These are phyloP conservation scores for Drosophila engyochracea DNA, from an alignment of 2,888 invertebrate species.

Conservation along the genomic window DNA sequence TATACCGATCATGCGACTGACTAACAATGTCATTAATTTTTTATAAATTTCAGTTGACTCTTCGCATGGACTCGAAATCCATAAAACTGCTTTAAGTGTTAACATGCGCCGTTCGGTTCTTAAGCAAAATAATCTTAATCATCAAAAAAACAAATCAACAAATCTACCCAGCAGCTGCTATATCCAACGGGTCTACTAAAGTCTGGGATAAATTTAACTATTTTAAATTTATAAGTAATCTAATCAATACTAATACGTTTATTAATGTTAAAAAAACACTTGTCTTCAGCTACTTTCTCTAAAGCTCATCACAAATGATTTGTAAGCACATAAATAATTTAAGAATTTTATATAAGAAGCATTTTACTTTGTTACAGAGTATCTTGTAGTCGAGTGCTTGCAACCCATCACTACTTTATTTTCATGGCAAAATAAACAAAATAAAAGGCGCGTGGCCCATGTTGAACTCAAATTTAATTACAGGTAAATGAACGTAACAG, in stretches of 20 bases:
- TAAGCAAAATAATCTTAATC: conserved; percentile 23
- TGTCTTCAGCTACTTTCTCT: not conserved
- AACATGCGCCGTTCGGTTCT: conserved; percentile 61
- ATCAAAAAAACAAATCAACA: conserved; percentile 20
- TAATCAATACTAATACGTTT: not conserved
- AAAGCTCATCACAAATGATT: not conserved
- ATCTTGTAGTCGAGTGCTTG: not conserved
- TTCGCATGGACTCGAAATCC: conserved; percentile 36
- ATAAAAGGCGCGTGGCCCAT: conserved; percentile 39
- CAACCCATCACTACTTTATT: not conserved
- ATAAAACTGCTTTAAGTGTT: conserved; percentile 65
- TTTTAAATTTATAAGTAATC: not conserved
- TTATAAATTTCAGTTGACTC: conserved; percentile 30
- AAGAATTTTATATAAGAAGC: not conserved
- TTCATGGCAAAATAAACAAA: conserved; percentile 8
- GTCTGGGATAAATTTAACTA: not conserved
- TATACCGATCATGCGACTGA: conserved; percentile 32
- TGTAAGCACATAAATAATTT: not conserved
- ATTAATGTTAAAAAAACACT: not conserved
- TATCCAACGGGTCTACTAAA: conserved; percentile 7
- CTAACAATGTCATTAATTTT: conserved; percentile 26
- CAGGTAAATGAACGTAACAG: conserved; percentile 58
- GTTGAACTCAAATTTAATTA: conserved; percentile 55
- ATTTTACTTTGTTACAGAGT: not conserved
- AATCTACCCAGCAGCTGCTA: conserved; percentile 1